Percentiles rank a stretch among this genome's conserved stretches.
These are phyloP conservation scores for Coleophora deauratella DNA, from an alignment of 2,888 invertebrate species.

Conservation along the genomic window DNA sequence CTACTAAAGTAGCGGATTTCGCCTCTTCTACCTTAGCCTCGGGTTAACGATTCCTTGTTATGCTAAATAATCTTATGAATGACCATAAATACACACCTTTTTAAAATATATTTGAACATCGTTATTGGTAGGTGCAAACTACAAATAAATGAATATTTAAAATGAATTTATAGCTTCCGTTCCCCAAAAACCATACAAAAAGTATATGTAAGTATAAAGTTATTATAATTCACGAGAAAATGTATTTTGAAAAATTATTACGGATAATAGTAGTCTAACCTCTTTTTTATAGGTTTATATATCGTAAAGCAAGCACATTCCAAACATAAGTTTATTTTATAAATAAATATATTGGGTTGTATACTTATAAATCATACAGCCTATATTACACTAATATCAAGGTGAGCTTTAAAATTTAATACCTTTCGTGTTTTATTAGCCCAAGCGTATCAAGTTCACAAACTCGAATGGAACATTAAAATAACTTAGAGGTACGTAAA, in stretches of 20 bases:
- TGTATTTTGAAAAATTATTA: too few species aligned
- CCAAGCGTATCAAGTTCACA: slow-evolving; percentile 43
- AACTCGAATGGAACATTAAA: slow-evolving; percentile 54
- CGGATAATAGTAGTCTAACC: too few species aligned
- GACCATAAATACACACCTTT: slow-evolving; percentile 29
- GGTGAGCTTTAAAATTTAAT: slow-evolving; percentile 19
- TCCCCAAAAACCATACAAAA: too few species aligned
- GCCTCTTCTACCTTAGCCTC: slow-evolving; percentile 41
- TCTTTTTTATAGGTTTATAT: too few species aligned
- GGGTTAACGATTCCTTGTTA: slow-evolving; percentile 30
- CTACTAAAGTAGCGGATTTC: slow-evolving; percentile 58
- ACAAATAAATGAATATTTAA: too few species aligned
- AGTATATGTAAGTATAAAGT: too few species aligned
- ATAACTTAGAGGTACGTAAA: slow-evolving; percentile 48
- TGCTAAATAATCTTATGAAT: slow-evolving; percentile 23
- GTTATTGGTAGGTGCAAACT: too few species aligned
- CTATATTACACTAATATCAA: slow-evolving; percentile 4
- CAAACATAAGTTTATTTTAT: too few species aligned
- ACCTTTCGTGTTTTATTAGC: slow-evolving; percentile 43
- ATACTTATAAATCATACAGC: slow-evolving; percentile 6
- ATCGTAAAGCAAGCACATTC: too few species aligned
- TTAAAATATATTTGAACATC: slow-evolving; percentile 25
- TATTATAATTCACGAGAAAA: too few species aligned
- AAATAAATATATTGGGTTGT: too few species aligned
- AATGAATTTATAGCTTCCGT: too few species aligned